A percentile compares a stretch with the other conserved stretches of the same genome.
These are phyloP conservation scores for Hoplostethus atlanticus DNA, from an alignment of 2,797 vertebrate genomes.

Conservation along the genomic window DNA sequence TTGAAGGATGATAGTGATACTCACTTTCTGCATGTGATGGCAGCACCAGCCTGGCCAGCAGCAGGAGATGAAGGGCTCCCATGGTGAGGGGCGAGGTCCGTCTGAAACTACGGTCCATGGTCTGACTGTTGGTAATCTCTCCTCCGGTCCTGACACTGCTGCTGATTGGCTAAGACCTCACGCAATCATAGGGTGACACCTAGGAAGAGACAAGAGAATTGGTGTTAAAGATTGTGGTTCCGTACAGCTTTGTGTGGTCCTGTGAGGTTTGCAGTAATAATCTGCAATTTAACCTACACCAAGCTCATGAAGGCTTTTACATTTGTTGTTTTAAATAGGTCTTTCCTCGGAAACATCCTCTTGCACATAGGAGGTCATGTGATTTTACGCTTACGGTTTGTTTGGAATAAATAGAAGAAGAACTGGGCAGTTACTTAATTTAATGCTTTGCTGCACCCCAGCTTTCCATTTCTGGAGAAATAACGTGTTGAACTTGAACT, in stretches of 20 bases:
- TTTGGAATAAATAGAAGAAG: no score
- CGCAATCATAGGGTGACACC: conserved; percentile 71
- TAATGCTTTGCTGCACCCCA: no score
- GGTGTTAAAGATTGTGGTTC: not conserved
- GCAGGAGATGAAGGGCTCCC: conserved; percentile 75
- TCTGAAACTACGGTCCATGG: conserved; percentile 86
- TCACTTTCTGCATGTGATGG: conserved; percentile 88
- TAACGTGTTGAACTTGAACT: no score
- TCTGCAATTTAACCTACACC: not conserved
- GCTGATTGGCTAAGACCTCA: conserved; percentile 67
- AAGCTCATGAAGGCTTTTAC: not conserved
- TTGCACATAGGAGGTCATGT: no score
- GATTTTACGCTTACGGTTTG: no score
- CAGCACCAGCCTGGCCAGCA: conserved; percentile 81
- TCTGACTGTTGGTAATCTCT: conserved; percentile 77
- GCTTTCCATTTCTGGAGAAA: no score
- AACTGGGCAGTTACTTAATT: no score
- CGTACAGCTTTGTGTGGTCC: not conserved
- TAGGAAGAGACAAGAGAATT: conserved; percentile 45
- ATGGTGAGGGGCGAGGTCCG: conserved; percentile 52
- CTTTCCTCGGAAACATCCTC: no score
- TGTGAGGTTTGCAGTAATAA: not conserved
- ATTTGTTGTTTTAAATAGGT: not conserved
- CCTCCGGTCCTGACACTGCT: conserved; percentile 74
- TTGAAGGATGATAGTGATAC: conserved; percentile 64